A percentile compares a stretch with the other conserved stretches of the same genome.
Evolutionary conservation across 2,797 vertebrate species (phyloP).

Genomic region (Remorina albescens): DNA sequence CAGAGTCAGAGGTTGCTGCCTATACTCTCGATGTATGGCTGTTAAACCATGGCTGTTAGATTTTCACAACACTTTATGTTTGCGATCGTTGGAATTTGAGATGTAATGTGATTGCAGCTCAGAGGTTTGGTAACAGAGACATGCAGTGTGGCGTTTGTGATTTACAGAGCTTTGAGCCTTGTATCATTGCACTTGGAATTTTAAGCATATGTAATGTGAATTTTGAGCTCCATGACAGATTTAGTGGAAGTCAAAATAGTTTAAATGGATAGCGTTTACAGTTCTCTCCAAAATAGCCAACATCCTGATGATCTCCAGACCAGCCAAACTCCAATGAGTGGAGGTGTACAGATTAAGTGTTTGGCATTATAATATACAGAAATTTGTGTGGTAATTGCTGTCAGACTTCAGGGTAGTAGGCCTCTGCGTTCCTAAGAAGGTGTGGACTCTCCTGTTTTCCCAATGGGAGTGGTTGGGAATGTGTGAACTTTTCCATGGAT

Average conservation of each 20-base stretch:
- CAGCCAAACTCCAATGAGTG: slow-evolving; percentile 40
- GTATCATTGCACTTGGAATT: slow-evolving; percentile 36
- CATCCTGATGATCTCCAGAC: slow-evolving; percentile 68
- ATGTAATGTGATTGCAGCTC: slow-evolving; percentile 43
- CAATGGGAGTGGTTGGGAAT: slow-evolving; percentile 71
- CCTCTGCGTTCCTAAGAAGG: slow-evolving; percentile 72
- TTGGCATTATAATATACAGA: slow-evolving; percentile 69
- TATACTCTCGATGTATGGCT: slow-evolving; percentile 25
- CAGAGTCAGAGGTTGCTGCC: slow-evolving; percentile 51
- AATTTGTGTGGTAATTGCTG: slow-evolving; percentile 78
- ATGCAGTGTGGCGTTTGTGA: slow-evolving; percentile 23
- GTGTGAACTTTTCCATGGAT: slow-evolving; percentile 71
- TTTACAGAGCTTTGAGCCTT: slow-evolving; percentile 35
- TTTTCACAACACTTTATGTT: slow-evolving; percentile 63
- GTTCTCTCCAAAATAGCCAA: slow-evolving; percentile 27
- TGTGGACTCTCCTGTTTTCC: slow-evolving; percentile 74
- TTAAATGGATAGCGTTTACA: slow-evolving; percentile 29
- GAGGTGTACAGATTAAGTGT: slow-evolving; percentile 58
- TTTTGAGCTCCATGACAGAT: slow-evolving; percentile 30
- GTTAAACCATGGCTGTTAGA: slow-evolving; percentile 60
- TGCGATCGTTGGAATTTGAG: slow-evolving; percentile 51
- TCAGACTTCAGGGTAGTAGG: slow-evolving; percentile 76
- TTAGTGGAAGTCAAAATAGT: slow-evolving; percentile 28
- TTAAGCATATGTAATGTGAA: slow-evolving; percentile 35
- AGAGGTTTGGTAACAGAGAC: slow-evolving; percentile 16